Conservation (phyloP, 1,140 invertebrate genomes). For the Macrobrachium nipponense region DNA sequence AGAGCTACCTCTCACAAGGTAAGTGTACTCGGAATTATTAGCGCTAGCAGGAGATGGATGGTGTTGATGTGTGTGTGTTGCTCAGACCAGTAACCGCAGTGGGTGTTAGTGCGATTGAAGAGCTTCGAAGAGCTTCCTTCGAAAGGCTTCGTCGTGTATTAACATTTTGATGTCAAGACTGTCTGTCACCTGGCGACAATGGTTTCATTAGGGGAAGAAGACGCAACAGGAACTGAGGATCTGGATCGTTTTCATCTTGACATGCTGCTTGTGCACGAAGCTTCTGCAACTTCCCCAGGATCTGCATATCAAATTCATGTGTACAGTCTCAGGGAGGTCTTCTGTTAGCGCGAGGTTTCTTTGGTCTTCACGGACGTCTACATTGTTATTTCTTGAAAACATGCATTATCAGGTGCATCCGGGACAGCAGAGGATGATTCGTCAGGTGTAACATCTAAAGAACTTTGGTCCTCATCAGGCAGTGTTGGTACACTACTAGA, state of each 20-base stretch:
- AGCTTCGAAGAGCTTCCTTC: no score
- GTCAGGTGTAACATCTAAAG: no score
- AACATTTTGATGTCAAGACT: no score
- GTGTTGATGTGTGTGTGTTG: no score
- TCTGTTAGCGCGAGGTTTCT: neutral
- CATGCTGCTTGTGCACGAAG: neutral
- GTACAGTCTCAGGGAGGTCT: no score
- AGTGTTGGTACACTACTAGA: neutral
- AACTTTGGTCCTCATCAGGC: neutral
- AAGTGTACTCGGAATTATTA: no score
- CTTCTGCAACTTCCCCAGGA: neutral
- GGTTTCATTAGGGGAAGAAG: neutral
- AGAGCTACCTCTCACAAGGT: no score
- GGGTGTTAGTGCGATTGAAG: no score
- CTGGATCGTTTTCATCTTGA: neutral
- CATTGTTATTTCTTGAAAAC: neutral
- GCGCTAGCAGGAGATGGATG: no score
- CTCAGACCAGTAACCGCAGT: no score
- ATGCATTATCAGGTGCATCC: neutral
- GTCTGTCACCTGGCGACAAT: neutral
- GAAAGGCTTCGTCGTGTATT: no score
- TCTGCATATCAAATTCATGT: neutral
- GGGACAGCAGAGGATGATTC: neutral
- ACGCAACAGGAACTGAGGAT: neutral
- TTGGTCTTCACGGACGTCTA: slow-evolving; percentile 7